Evolutionary conservation across 2,888 invertebrate genomes (phyloP).

Genomic region (Carabus problematicus): DNA sequence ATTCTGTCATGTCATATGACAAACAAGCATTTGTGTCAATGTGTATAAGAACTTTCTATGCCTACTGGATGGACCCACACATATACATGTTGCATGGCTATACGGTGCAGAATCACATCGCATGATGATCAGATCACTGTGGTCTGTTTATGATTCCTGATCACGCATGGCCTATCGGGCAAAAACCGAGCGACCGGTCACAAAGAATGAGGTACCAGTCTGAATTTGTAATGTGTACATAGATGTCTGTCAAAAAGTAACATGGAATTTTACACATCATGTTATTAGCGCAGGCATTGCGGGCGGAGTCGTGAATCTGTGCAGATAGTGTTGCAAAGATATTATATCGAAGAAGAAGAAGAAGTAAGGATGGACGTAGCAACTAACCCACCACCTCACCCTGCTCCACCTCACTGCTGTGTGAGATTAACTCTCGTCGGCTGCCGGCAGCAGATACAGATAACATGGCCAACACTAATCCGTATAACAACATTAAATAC

Average conservation of each 20-base stretch:
- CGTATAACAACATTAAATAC: slow-evolving; percentile 64
- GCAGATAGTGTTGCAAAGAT: too few relatives aligned
- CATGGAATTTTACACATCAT: background rate
- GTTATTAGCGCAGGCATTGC: too few relatives aligned
- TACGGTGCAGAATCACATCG: background rate
- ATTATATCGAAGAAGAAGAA: background rate
- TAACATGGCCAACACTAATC: slow-evolving; percentile 58
- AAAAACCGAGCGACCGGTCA: slow-evolving; percentile 1
- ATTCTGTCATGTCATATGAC: background rate
- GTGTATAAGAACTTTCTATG: too few relatives aligned
- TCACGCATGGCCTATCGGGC: background rate
- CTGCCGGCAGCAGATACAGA: slow-evolving; percentile 58
- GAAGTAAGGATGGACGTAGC: background rate
- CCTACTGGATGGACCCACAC: too few relatives aligned
- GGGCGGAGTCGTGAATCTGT: too few relatives aligned
- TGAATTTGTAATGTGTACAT: background rate
- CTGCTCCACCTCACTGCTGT: slow-evolving; percentile 42
- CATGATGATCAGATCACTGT: background rate
- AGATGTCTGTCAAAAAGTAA: background rate
- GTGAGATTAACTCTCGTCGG: slow-evolving; percentile 57
- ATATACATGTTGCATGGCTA: background rate
- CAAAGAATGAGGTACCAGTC: too few relatives aligned
- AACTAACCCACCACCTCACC: slow-evolving; percentile 24
- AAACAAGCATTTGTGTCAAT: background rate
- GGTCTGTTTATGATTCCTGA: background rate